Conservation (phyloP, 2,888 invertebrate species). For the Platycheirus albimanus region DNA sequence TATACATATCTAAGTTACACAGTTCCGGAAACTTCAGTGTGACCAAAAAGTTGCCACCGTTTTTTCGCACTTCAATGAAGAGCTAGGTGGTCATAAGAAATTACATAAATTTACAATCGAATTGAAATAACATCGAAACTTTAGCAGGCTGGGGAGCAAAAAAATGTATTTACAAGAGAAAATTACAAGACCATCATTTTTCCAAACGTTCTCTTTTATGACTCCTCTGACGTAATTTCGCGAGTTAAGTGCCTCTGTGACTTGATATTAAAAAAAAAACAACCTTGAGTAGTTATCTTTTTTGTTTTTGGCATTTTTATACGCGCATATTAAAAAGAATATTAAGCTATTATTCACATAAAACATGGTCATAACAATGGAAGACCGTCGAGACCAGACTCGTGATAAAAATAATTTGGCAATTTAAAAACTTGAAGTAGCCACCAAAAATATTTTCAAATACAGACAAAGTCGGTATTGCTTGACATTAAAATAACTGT, state of each 20-base stretch:
- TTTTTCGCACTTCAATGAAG: background rate
- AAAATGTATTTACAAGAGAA: background rate
- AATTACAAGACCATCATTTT: constrained; percentile 49
- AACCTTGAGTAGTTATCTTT: constrained; percentile 18
- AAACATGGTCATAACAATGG: constrained; percentile 65
- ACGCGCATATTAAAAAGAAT: background rate
- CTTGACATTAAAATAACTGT: constrained; percentile 12
- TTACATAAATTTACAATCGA: constrained; percentile 73
- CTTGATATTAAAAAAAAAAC: constrained; percentile 40
- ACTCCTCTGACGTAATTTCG: constrained; percentile 65
- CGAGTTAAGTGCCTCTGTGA: constrained; percentile 55
- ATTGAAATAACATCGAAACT: constrained; percentile 67
- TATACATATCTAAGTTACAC: background rate
- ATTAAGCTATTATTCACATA: constrained; percentile 65
- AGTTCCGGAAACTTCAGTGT: background rate
- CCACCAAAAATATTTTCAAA: background rate
- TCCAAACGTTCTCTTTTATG: constrained; percentile 59
- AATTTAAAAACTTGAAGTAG: background rate
- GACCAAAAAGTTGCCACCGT: background rate
- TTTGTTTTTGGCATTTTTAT: background rate
- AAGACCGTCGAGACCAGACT: constrained; percentile 10
- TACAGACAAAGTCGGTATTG: background rate
- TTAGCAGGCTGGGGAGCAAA: too few species aligned
- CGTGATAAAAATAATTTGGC: constrained; percentile 1
- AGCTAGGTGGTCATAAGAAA: constrained; percentile 10